Percentiles rank a stretch among this genome's conserved stretches.
phyloP scores from a whole-genome alignment of 53 echinoderm and acorn worm genomes.

The Arbacia lixula region DNA sequence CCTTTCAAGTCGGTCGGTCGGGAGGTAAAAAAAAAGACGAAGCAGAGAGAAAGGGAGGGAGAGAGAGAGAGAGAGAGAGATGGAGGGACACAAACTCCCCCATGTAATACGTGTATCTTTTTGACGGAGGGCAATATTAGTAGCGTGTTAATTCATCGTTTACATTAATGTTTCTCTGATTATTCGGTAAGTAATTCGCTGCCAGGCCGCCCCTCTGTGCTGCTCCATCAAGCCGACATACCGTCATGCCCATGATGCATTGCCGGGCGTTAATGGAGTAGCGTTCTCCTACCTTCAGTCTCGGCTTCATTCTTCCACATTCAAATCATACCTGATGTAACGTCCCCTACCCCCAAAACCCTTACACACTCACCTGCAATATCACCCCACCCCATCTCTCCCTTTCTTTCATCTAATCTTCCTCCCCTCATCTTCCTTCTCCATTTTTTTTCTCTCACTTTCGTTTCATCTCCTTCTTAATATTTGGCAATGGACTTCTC shows the following conservation, averaged over 20 bases:
- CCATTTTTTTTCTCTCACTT: neutral
- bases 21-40: neutral
- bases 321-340: slow-evolving; percentile 33
- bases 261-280: slow-evolving; percentile 33
- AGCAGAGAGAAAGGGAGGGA: neutral
- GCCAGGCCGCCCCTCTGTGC: neutral
- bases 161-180: slow-evolving; percentile 54
- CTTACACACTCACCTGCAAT: neutral
- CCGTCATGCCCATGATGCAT: slow-evolving; percentile 22
- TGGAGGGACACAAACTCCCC: neutral
- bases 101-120: neutral
- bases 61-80: neutral
- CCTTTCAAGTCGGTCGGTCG: neutral
- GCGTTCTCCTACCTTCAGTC: slow-evolving; percentile 10
- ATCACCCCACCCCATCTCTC: neutral
- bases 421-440: neutral
- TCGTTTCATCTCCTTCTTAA: neutral
- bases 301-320: neutral
- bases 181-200: slow-evolving; percentile 46
- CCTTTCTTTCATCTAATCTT: neutral
- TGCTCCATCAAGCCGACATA: slow-evolving; percentile 21
- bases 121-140: slow-evolving; percentile 39
- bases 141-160: slow-evolving; percentile 47
- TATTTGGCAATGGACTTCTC: neutral
- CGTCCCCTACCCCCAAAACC: neutral